These are phyloP conservation scores for Stichodactyla mertensii DNA, from an alignment of 64 coral and sea anemone species.

Conservation along the genomic window DNA sequence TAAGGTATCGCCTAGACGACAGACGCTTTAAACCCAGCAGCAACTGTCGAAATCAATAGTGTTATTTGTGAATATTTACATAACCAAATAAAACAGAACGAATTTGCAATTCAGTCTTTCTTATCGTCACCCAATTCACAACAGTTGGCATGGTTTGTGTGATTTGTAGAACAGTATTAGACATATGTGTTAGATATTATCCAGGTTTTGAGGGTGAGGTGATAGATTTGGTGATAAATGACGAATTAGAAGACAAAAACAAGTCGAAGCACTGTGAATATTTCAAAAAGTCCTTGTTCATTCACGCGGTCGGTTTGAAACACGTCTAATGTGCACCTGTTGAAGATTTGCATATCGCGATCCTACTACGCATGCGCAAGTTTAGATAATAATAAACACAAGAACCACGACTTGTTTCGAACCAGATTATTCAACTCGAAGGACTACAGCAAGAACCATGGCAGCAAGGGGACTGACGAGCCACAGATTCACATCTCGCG, in stretches of 20 bases:
- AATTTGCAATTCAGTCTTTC: background rate
- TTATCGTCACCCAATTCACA: background rate
- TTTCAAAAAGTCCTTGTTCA: background rate
- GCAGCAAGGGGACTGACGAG: background rate
- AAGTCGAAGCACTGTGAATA: background rate
- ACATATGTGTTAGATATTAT: background rate
- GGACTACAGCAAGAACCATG: slow-evolving; percentile 5
- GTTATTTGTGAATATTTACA: background rate
- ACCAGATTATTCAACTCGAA: background rate
- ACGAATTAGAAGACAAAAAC: background rate
- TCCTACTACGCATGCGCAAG: background rate
- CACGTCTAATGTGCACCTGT: slow-evolving; percentile 1
- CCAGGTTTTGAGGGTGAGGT: background rate
- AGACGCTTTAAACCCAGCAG: background rate
- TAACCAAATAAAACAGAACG: background rate
- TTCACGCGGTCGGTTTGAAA: background rate
- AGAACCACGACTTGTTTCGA: background rate
- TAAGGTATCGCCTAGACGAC: background rate
- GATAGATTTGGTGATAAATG: background rate
- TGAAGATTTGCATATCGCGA: slow-evolving; percentile 9
- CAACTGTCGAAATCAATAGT: background rate
- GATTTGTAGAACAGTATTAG: background rate
- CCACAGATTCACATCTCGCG: background rate
- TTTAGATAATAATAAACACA: slow-evolving; percentile 9
- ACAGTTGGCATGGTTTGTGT: background rate